Base-by-base conservation (phyloP, 2,113 vertebrate genomes). In the Gorsachius goisagi region DNA sequence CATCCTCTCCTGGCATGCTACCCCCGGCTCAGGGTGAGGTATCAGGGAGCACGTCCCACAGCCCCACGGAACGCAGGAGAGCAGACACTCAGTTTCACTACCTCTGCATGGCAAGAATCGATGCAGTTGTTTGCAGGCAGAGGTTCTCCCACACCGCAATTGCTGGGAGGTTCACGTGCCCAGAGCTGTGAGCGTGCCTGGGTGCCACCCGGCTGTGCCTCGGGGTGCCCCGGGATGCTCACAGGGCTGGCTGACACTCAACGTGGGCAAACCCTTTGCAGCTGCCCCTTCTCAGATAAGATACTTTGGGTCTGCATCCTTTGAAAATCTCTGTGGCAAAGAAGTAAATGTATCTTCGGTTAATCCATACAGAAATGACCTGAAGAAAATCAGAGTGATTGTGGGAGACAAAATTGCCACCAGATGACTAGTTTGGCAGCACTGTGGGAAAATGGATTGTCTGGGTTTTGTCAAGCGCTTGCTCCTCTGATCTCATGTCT, bases 371-470 rank as follows among this genome's bases (percentile, higher is more conserved):
- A 77, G 86, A 92, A 94, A 79, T 3, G 21, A 49, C 28, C 47
- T 82, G 49, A 47, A 89, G 89, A 95, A 94, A 94, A 82, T 55
- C 56, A 71, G 76, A 72, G 26, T 35, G 39, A 82, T 67, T 35
- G 35, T 50, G 72, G 1, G 19, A 91, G 73, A 63, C 52, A 44
- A 64, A 93, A 79, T 79, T 75, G 63, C 78, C 68, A 83, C 56
- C 72, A 95, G 84, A 68, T 83, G 84, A 76, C 39, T 73, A 7
- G 27, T 37, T 74, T 77, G 94, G 94, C 93, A 94, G 66, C 41
- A 14, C 33, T 30, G 8, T 23, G 60, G 78, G 89, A 96, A 93
- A 91, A 91, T 2, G 49, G 35, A 76, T 63, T 68, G 60, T 33
- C 80, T 74, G 79, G 47, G 59, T 89, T 90, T 89, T 81, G 90